Evolutionary conservation across 2,113 vertebrate species (phyloP).

Genomic region (Prolemur simus): DNA sequence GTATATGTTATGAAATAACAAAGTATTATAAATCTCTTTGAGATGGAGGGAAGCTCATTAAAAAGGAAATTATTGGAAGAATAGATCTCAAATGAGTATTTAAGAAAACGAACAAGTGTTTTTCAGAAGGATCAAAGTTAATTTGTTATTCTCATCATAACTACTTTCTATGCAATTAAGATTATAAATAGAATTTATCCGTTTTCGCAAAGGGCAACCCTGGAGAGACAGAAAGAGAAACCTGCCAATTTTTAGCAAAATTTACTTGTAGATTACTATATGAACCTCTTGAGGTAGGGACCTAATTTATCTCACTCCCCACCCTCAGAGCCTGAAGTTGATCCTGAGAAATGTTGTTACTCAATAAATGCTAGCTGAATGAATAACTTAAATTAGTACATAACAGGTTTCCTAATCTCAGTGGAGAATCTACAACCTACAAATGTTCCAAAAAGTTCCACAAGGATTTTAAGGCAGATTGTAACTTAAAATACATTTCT

Average conservation of each 20-base stretch:
- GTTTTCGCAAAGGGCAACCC: neutral
- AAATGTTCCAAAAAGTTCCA: constrained; percentile 14
- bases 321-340: neutral
- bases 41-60: neutral
- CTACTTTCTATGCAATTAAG: neutral
- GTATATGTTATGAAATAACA: constrained; percentile 28
- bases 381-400: neutral
- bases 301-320: neutral
- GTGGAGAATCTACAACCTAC: neutral
- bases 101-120: constrained; percentile 37
- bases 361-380: constrained; percentile 22
- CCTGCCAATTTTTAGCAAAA: neutral
- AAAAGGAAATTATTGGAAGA: constrained; percentile 18
- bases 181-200: neutral
- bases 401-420: neutral
- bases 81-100: neutral
- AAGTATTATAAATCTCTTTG: neutral
- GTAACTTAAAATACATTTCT: constrained; percentile 48
- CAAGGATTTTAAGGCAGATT: constrained; percentile 45
- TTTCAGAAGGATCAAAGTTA: constrained; percentile 31
- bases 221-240: neutral
- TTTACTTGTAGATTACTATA: neutral
- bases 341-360: neutral
- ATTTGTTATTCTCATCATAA: constrained; percentile 15
- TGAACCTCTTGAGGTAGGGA: constrained; percentile 5